Percentiles rank a stretch among this genome's conserved stretches.
phyloP scores from a whole-genome alignment of 2,113 vertebrate genomes.

The Tragelaphus imberbis region DNA sequence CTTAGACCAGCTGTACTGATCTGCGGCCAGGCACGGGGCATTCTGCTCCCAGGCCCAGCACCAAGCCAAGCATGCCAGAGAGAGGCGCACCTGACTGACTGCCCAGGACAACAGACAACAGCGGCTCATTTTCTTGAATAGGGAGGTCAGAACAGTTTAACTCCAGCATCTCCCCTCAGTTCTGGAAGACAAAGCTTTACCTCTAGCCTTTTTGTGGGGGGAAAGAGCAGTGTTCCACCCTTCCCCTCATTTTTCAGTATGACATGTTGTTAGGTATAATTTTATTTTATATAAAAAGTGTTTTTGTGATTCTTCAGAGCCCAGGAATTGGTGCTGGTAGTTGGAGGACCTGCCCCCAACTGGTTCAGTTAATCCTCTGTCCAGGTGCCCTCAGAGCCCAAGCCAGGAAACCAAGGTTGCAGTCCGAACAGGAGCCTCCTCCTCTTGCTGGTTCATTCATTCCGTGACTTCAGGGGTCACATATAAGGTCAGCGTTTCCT shows the following conservation, averaged over 20 bases:
- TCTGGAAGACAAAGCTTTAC: slow-evolving; percentile 56
- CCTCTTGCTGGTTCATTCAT: slow-evolving; percentile 32
- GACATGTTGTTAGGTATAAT: slow-evolving; percentile 65
- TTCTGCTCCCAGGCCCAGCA: not conserved
- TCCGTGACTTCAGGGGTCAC: slow-evolving; percentile 89
- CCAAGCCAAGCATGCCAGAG: not conserved
- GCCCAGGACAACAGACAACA: not conserved
- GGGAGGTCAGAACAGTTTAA: slow-evolving; percentile 20
- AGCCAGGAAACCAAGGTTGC: not conserved
- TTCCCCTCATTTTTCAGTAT: slow-evolving; percentile 40
- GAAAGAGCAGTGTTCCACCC: not conserved
- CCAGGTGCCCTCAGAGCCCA: not conserved
- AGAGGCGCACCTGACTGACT: not conserved
- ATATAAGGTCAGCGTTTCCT: slow-evolving; percentile 82
- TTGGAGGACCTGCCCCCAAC: slow-evolving; percentile 54
- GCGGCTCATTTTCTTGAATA: not conserved
- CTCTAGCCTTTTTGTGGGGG: slow-evolving; percentile 53
- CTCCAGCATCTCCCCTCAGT: slow-evolving; percentile 10
- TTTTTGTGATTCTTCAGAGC: slow-evolving; percentile 55
- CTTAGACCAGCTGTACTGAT: not conserved
- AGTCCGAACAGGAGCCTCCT: not conserved
- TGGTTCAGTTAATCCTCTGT: slow-evolving; percentile 11
- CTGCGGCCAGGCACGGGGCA: not conserved
- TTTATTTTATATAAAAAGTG: slow-evolving; percentile 77
- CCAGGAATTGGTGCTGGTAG: slow-evolving; percentile 44